These are phyloP conservation scores for Actinemys pallida DNA, from an alignment of 2,113 vertebrate genomes.

Conservation along the genomic window DNA sequence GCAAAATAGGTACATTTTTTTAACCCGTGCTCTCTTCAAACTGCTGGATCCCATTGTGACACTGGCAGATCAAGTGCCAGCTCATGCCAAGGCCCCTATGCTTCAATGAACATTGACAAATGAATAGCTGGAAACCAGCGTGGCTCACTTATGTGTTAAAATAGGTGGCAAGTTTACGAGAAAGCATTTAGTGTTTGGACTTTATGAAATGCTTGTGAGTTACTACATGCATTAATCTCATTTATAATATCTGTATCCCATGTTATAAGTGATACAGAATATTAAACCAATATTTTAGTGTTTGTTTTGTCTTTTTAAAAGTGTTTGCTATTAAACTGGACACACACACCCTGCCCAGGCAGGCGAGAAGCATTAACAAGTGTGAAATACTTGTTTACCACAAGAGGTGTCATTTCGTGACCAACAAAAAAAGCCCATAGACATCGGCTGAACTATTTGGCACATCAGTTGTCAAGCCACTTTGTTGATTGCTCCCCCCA, in stretches of 20 bases:
- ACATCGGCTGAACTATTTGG: not conserved
- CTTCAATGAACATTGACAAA: not conserved
- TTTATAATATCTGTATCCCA: not conserved
- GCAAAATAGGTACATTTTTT: rapidly evolving
- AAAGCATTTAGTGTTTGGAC: not conserved
- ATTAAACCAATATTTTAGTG: no score
- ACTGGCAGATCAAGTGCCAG: not conserved
- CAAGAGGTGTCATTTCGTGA: not conserved
- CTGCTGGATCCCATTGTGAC: not conserved
- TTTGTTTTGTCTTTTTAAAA: not conserved
- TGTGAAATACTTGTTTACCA: not conserved
- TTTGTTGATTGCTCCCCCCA: no score
- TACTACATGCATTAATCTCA: not conserved
- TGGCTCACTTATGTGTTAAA: not conserved
- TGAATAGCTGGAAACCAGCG: not conserved
- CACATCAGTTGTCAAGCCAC: no score
- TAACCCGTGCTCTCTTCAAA: not conserved
- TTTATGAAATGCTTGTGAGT: not conserved
- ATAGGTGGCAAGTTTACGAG: not conserved
- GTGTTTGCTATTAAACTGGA: not conserved
- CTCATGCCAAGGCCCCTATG: not conserved
- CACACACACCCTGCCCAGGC: not conserved
- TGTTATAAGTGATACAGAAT: not conserved
- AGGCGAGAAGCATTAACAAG: not conserved
- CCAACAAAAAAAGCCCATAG: not conserved